Conservation (phyloP, 2,888 invertebrate genomes). For the Ferrisia virgata region DNA sequence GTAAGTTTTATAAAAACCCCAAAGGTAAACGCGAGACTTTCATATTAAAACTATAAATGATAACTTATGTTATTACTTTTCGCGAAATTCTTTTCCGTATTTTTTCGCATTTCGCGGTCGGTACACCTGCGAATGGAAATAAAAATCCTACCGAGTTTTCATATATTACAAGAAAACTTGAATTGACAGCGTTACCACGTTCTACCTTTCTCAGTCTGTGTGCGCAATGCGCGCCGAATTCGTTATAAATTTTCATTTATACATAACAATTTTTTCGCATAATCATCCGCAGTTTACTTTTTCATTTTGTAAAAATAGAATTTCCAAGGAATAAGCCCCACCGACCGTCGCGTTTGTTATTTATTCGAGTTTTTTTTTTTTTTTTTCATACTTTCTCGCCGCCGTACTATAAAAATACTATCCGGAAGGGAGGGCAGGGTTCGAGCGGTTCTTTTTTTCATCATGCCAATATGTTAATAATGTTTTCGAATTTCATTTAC, state of each 20-base stretch:
- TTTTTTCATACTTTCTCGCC: not conserved
- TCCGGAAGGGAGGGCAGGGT: not conserved
- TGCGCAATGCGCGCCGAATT: conserved; percentile 31
- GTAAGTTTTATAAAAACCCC: conserved; percentile 39
- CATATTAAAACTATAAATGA: conserved; percentile 42
- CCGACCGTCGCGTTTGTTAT: not conserved
- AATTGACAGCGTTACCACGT: conserved; percentile 9
- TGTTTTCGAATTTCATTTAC: conserved; percentile 12
- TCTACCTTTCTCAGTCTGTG: not conserved
- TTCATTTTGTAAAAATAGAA: conserved; percentile 21
- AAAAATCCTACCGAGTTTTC: conserved; percentile 32
- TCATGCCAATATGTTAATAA: not conserved
- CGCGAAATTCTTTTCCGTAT: conserved; percentile 21
- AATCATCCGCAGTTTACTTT: conserved; percentile 33
- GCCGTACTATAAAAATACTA: not conserved
- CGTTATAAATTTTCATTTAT: conserved; percentile 38
- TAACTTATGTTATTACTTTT: conserved; percentile 41
- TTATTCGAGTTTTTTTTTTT: not conserved
- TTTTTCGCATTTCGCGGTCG: conserved; percentile 31
- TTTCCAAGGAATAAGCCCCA: not conserved
- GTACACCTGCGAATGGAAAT: conserved; percentile 41
- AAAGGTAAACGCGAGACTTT: conserved; percentile 35
- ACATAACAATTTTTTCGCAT: conserved; percentile 34
- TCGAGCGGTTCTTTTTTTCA: not conserved
- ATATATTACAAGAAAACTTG: conserved; percentile 38